A percentile compares a stretch with the other conserved stretches of the same genome.
These are phyloP conservation scores for Mythimna vitellina DNA, from an alignment of 2,888 invertebrate species.

Conservation along the genomic window DNA sequence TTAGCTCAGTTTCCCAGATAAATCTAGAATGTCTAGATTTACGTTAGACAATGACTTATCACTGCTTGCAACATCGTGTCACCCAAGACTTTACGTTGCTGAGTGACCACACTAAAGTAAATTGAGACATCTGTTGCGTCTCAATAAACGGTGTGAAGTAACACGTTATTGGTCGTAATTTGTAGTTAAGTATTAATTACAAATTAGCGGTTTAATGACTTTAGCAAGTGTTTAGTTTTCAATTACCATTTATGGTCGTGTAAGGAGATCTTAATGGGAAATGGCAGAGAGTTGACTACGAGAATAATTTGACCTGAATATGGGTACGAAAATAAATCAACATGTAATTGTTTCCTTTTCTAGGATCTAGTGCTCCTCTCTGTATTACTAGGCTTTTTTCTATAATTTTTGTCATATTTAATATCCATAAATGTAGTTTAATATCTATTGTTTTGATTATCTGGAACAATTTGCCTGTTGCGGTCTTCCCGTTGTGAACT, in stretches of 20 bases:
- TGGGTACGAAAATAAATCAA: not conserved
- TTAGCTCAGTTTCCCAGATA: not conserved
- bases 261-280: not conserved
- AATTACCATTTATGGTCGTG: not conserved
- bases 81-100: conserved; percentile 16
- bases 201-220: not conserved
- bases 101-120: not conserved
- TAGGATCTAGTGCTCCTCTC: not conserved
- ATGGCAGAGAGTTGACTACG: not conserved
- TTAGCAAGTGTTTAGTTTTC: not conserved
- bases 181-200: conserved; percentile 18
- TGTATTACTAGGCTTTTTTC: no score
- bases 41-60: conserved; percentile 27
- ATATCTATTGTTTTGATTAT: no score
- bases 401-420: no score
- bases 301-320: not conserved
- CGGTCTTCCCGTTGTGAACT: no score
- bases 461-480: no score
- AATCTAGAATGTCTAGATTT: not conserved
- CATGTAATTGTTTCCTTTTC: not conserved
- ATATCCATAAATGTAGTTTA: no score
- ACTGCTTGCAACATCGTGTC: conserved; percentile 25
- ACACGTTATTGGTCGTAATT: not conserved
- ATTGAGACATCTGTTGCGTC: conserved; percentile 9
- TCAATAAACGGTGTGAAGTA: conserved; percentile 8